Base-by-base conservation (phyloP, 2,888 invertebrate species). In the Brachynemurus nebulosus region DNA sequence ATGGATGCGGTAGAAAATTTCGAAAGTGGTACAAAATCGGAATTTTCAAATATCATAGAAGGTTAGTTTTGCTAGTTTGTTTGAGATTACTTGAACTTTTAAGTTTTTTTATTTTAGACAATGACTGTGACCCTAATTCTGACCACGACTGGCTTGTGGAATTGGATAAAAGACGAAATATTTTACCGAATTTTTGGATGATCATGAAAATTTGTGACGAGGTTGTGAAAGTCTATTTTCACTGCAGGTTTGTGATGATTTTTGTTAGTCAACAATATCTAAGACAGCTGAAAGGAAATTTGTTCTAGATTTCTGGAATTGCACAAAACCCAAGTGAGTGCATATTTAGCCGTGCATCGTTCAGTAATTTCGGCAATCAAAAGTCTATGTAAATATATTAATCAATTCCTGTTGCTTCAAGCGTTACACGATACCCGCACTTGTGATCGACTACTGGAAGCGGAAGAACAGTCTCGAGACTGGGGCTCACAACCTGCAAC, bases 141-240 rank as follows among this genome's bases (percentile, higher is more conserved):
- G 74, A 76, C 48, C 71, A 63, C 52, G 72, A 71, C 40, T 73
- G 73, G 71, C 57, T 74, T 9, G 59, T 62, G 45, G 69, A 70
- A 45, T 57, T 72, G 11, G 72, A 71, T 48, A 65, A 64, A 42
- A 68, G 66, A 42, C 60, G 71, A 46, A 61, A 62, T n/a, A 57
- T 65, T 21, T 60, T 80, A 48, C 80, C 80, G 0, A 76, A 76
- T 54, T 82, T 82, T 59, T 83, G 82, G 82, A 62, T 81, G 18
- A 76, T 82, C 46, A 66, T 80, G 59, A 70, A 69, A 52, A 66
- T 80, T 7, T 68, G 71, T 45, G 61, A 62, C 19, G 70, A 72
- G 51, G 62, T 67, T 44, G 78, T 80, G 5, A 70, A 71, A 34
- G 65, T 78, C 16, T 81, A 74, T 58, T 81, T 80, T 57, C 82